Evolutionary conservation across 1,140 invertebrate genomes (phyloP).

Genomic region (Centruroides vittatus): DNA sequence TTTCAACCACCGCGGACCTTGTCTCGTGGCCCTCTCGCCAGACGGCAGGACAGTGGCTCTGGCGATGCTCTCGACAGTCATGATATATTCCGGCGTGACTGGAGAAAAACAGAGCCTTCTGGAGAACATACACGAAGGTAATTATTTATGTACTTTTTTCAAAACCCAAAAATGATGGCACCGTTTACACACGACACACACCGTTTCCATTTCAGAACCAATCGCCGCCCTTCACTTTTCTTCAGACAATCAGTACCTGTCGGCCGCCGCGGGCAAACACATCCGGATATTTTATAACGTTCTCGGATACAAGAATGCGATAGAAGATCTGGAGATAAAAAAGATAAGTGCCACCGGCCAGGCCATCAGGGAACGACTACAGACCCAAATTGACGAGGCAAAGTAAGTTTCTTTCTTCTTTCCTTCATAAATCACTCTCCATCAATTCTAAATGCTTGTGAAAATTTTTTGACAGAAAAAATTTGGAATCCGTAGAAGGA

Average conservation of each 20-base stretch:
- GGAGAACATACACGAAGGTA: slow-evolving; percentile 43
- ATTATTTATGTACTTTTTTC: neutral
- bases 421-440: too few relatives aligned
- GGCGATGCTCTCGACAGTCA: slow-evolving; percentile 40
- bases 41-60: slow-evolving; percentile 59
- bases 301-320: slow-evolving; percentile 51
- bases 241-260: slow-evolving; percentile 51
- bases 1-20: slow-evolving; percentile 23
- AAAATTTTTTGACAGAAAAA: too few relatives aligned
- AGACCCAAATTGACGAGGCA: slow-evolving; percentile 49
- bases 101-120: slow-evolving; percentile 47
- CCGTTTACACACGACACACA: too few relatives aligned
- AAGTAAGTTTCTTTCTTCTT: slow-evolving; percentile 25
- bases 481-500: too few relatives aligned
- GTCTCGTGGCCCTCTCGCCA: slow-evolving; percentile 50
- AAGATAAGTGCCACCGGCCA: slow-evolving; percentile 38
- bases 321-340: slow-evolving; percentile 47
- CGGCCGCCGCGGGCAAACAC: slow-evolving; percentile 55
- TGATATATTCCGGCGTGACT: slow-evolving; percentile 52
- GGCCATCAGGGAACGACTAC: slow-evolving; percentile 56
- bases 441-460: too few relatives aligned
- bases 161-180: too few relatives aligned
- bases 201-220: slow-evolving; percentile 39
- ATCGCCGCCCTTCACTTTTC: slow-evolving; percentile 57
- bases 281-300: slow-evolving; percentile 68